Conservation (phyloP, 2,113 vertebrate species). For the Eretmochelys imbricata region DNA sequence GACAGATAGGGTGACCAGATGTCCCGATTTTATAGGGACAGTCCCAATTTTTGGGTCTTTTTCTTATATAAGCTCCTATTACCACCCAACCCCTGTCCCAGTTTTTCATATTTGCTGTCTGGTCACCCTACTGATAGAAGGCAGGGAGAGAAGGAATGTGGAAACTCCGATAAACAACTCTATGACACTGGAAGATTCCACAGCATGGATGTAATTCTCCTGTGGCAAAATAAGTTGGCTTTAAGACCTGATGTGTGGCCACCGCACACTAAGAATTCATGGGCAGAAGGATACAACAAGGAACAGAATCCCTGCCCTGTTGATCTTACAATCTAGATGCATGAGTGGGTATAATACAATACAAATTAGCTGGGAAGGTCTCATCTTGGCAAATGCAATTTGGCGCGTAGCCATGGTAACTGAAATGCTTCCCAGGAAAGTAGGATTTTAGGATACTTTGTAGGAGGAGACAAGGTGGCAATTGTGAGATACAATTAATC, state of each 20-base stretch:
- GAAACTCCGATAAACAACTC: neutral
- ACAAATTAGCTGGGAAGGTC: neutral
- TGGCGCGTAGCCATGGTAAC: neutral
- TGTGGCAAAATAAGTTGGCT: neutral
- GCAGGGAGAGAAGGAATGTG: neutral
- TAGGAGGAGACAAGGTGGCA: neutral
- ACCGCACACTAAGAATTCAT: neutral
- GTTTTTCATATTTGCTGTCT: no score
- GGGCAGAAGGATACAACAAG: neutral
- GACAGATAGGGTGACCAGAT: neutral
- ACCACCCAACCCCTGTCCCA: no score
- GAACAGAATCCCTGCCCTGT: neutral
- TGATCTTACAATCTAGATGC: neutral
- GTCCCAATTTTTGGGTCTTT: no score
- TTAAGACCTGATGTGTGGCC: neutral
- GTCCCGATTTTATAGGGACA: no score
- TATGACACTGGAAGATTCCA: accelerated
- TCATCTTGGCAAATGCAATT: neutral
- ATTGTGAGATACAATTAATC: neutral
- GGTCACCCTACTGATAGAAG: neutral
- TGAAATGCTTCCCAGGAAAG: neutral
- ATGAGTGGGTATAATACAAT: neutral
- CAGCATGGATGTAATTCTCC: neutral
- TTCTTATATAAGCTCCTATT: no score
- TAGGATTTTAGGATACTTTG: neutral